phyloP scores from a whole-genome alignment of 2,888 invertebrate genomes.

The Charanyca ferruginea region DNA sequence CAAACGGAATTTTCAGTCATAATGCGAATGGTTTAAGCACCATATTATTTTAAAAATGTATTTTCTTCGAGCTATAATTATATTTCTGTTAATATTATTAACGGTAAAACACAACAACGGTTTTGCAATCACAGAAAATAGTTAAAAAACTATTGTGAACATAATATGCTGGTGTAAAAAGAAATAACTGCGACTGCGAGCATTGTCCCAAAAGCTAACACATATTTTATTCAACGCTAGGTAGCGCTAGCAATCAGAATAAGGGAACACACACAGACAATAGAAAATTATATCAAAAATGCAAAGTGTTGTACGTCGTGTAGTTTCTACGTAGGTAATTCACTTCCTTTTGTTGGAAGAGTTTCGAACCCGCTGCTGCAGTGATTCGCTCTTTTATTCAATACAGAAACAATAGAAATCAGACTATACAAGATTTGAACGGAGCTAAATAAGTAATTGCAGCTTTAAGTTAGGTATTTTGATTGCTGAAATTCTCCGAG shows the following conservation, averaged over 20 bases:
- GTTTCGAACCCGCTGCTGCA: constrained; percentile 27
- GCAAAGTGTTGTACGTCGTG: constrained; percentile 39
- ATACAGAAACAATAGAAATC: constrained; percentile 41
- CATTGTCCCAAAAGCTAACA: constrained; percentile 36
- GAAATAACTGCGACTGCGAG: constrained; percentile 29
- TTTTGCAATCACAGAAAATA: neutral
- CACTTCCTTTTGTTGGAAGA: constrained; percentile 37
- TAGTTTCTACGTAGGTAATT: constrained; percentile 35
- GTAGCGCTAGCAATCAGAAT: constrained; percentile 35
- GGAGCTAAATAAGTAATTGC: constrained; percentile 34
- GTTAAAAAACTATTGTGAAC: neutral
- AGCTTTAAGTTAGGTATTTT: constrained; percentile 9
- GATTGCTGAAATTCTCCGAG: constrained; percentile 8
- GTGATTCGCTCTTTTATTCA: constrained; percentile 47
- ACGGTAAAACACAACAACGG: too few relatives aligned
- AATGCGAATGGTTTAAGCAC: too few relatives aligned
- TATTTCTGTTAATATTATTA: too few relatives aligned
- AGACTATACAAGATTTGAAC: constrained; percentile 14
- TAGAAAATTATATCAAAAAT: constrained; percentile 43
- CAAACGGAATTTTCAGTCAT: too few relatives aligned
- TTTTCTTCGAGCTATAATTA: too few relatives aligned
- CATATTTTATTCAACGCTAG: constrained; percentile 53
- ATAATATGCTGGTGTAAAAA: constrained; percentile 3
- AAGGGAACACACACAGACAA: constrained; percentile 35
- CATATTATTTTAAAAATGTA: too few relatives aligned